Base-by-base conservation (phyloP, 2,888 invertebrate genomes). In the Eulithis testata region DNA sequence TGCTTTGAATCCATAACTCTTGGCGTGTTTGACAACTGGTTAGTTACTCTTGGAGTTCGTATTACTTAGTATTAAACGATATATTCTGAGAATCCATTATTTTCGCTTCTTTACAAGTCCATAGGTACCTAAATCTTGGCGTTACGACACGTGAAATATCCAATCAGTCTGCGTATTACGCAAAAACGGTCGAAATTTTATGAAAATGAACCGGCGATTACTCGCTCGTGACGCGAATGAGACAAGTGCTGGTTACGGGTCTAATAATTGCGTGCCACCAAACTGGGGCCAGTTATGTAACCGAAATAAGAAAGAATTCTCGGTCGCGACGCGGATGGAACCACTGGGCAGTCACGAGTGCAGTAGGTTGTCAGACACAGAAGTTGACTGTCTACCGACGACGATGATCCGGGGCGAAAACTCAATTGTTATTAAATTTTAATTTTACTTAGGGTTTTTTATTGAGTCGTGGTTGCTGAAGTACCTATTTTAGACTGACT, bases 121-220 rank as follows among this genome's bases (percentile, higher is more conserved):
- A 5, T 4, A 31, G 31, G 31, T 40, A 40, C 40, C 5, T 40
- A 40, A 8, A 40, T 40, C 8, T 40, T 11, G 9, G 40, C 8
- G 0, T 40, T 40, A 40, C 40, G 40, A 63, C 68, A 73, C 68
- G 64, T 72, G 64, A 70, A 65, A 68, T 74, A 72, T 68, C 73
- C 65, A 63, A 73, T 73, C 73, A 60, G 66, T 72, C 72, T 71
- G 73, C 49, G 72, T 71, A 73, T 88, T 89, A 81, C 84, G 87
- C 76, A 87, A 89, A 80, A 76, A 55, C 68, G 73, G 59, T 75
- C 80, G 78, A 85, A 86, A 77, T 82, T 83, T 81, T 79, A 85
- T 77, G 73, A 86, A 87, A 87, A 85, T 83, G 78, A 75, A 78
- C 78, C 77, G 71, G 76, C 79, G 77, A 84, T 86, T 84, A 84